phyloP scores from a whole-genome alignment of 2,888 invertebrate genomes.

The Cosmopolites sordidus region DNA sequence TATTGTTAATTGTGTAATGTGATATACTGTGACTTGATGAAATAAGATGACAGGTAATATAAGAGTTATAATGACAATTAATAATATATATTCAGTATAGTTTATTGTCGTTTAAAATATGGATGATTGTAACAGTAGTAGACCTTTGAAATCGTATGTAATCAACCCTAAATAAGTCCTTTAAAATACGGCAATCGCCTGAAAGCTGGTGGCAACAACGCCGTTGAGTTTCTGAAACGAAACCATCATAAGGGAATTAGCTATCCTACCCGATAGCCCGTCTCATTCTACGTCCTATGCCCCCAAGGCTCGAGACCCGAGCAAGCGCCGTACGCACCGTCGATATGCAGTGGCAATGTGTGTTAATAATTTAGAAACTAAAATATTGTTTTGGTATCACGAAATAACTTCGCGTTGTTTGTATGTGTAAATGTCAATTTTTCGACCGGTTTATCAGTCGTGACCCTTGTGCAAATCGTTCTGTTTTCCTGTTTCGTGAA shows the following conservation, averaged over 20 bases:
- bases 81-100: too few relatives aligned
- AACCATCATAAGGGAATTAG: background rate
- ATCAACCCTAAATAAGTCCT: too few relatives aligned
- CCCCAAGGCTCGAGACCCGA: conserved; percentile 20
- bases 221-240: background rate
- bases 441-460: conserved; percentile 4
- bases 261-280: conserved; percentile 5
- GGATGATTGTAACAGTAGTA: too few relatives aligned
- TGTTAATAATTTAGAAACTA: conserved; percentile 29
- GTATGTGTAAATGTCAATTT: conserved; percentile 13
- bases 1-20: too few relatives aligned
- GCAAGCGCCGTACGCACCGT: conserved; percentile 27
- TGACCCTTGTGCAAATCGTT: background rate
- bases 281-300: conserved; percentile 21
- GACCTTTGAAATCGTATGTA: too few relatives aligned
- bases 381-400: conserved; percentile 23
- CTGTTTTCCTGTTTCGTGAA: background rate
- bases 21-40: too few relatives aligned
- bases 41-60: too few relatives aligned
- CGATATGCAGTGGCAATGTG: conserved; percentile 29
- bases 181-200: too few relatives aligned
- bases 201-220: background rate
- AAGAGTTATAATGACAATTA: too few relatives aligned
- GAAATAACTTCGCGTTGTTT: conserved; percentile 11
- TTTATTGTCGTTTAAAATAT: too few relatives aligned